Base-by-base conservation (phyloP, 1,140 invertebrate genomes). In the Ectropis grisescens region DNA sequence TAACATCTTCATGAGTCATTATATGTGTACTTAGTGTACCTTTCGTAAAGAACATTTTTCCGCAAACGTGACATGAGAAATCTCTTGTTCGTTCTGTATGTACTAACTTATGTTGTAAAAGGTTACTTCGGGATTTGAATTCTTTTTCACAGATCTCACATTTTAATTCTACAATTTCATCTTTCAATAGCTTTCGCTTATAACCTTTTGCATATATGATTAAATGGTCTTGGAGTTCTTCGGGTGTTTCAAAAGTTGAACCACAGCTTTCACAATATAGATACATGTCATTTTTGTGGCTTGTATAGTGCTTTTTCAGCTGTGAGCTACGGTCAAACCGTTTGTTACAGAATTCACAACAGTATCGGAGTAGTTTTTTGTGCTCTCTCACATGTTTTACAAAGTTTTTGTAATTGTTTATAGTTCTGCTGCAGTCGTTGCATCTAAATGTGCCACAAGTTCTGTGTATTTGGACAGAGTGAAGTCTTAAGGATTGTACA, bases 31-130 rank as follows among this genome's bases (percentile, higher is more conserved):
- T 55, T 0, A 81, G 33, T 7, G 74, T 67, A 0, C 76, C 76
- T 58, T 79, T 79, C 0, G 69, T 79, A n/a, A 67, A 81, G 41
- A 79, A 81, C 71, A 75, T 76, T 45, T 81, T 81, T 11, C 76
- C 76, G 13, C 76, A 81, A 0, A 75, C 36, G 22, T 81, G 71
- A 40, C 76, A 81, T 0, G 71, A 58, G 13, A 75, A 79, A 11
- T 81, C 59, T 43, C 71, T 54, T 4, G 42, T 72, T 0, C 76
- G 49, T 7, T 72, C 55, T 2, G 64, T 69, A 16, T 81, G 76
- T 0, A 78, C 57, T 11, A 68, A 33, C 24, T 60, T 64, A 28
- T 81, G 76, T 28, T 76, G 71, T 3, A 60, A 50, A 9, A 81
- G 37, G 37, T 78, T 76, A 12, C 60, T 70, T 8, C 53, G 42